Percentiles rank a stretch among this genome's conserved stretches.
Evolutionary conservation across 1,140 invertebrate species (phyloP).

Genomic region (Tyrophagus putrescentiae): DNA sequence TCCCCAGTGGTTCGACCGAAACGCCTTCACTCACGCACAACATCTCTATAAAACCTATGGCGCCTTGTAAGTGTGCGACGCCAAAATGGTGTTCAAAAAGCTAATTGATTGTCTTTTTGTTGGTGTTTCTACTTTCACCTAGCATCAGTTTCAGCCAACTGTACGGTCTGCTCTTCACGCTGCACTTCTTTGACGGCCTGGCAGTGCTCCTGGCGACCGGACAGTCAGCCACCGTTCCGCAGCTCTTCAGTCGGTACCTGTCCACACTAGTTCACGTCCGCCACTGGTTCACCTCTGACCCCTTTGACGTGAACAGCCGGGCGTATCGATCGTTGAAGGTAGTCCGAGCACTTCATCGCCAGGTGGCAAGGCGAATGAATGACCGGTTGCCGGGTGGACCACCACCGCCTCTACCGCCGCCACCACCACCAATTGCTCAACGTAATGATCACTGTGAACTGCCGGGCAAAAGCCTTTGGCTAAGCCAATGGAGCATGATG

Average conservation of each 20-base stretch:
- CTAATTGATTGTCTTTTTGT: too few species aligned
- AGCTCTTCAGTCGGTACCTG: slow-evolving; percentile 20
- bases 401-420: too few species aligned
- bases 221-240: slow-evolving; percentile 13
- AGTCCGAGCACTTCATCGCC: slow-evolving; percentile 19
- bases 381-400: too few species aligned
- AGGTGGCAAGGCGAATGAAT: slow-evolving; percentile 19
- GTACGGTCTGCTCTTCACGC: slow-evolving; percentile 8
- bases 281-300: slow-evolving; percentile 19
- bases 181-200: background rate
- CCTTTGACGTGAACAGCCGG: slow-evolving; percentile 13
- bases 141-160: slow-evolving; percentile 10
- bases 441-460: too few species aligned
- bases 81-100: too few species aligned
- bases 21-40: slow-evolving; percentile 17
- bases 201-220: slow-evolving; percentile 13
- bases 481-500: slow-evolving; percentile 1
- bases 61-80: slow-evolving; percentile 12
- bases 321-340: slow-evolving; percentile 17
- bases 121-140: too few species aligned
- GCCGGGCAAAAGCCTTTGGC: slow-evolving; percentile 2
- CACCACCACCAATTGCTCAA: too few species aligned
- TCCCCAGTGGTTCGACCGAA: slow-evolving; percentile 17
- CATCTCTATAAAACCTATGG: slow-evolving; percentile 14
- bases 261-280: slow-evolving; percentile 21